phyloP scores from a whole-genome alignment of 1,140 invertebrate genomes.

The Drosophila sproati region DNA sequence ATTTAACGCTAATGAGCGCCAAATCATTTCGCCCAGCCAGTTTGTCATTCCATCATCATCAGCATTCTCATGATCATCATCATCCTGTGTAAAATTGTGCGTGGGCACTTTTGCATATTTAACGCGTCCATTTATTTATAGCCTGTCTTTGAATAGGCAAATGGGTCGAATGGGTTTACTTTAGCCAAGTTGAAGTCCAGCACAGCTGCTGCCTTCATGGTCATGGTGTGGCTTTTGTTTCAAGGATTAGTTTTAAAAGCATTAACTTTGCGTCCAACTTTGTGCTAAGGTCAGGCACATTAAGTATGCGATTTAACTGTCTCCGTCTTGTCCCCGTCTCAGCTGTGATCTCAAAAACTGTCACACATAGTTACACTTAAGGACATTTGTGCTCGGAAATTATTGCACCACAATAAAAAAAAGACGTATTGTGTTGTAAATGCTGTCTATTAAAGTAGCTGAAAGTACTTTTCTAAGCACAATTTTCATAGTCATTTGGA shows the following conservation, averaged over 20 bases:
- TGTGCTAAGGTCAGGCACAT: constrained; percentile 43
- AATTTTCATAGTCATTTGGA: background rate
- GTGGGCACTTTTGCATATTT: constrained; percentile 48
- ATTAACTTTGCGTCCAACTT: constrained; percentile 44
- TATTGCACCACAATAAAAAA: constrained; percentile 6
- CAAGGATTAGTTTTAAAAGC: constrained; percentile 48
- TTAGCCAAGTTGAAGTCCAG: constrained; percentile 17
- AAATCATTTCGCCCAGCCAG: constrained; percentile 62
- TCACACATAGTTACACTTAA: constrained; percentile 40
- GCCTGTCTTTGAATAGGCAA: background rate
- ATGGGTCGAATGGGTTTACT: background rate
- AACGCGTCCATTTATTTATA: constrained; percentile 43
- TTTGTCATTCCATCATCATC: constrained; percentile 42
- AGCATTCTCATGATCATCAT: constrained; percentile 16
- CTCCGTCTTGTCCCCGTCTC: background rate
- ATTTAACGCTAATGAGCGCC: constrained; percentile 80
- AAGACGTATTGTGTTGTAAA: background rate
- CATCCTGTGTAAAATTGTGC: constrained; percentile 29
- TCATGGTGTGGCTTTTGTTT: constrained; percentile 44
- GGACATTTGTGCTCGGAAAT: constrained; percentile 7
- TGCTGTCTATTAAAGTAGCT: background rate
- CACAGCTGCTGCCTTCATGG: constrained; percentile 12
- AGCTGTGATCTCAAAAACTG: constrained; percentile 9
- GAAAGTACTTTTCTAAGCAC: background rate
- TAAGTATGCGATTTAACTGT: constrained; percentile 31